Conservation (phyloP, 2,888 invertebrate species). For the Anthrax anthrax region DNA sequence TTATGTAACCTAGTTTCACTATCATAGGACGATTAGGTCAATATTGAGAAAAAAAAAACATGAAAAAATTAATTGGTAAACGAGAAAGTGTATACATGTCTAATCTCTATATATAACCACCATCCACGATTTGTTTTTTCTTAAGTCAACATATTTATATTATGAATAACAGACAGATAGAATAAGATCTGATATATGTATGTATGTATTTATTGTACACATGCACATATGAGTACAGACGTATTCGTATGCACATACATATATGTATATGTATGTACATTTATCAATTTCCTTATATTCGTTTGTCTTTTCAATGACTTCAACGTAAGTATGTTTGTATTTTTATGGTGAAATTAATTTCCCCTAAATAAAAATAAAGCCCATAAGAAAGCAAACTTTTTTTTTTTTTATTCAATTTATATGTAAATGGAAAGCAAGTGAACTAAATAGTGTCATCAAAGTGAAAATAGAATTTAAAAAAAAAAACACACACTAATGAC, state of each 20-base stretch:
- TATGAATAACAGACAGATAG: too few relatives aligned
- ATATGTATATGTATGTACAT: too few relatives aligned
- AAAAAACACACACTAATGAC: not conserved
- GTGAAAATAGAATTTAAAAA: not conserved
- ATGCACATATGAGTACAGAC: not conserved
- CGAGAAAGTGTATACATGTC: too few relatives aligned
- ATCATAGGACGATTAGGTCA: not conserved
- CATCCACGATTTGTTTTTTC: too few relatives aligned
- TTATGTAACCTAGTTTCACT: conserved; percentile 3
- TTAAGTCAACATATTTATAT: too few relatives aligned
- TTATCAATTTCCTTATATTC: not conserved
- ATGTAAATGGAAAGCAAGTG: not conserved
- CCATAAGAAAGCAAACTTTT: too few relatives aligned
- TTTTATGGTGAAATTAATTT: not conserved
- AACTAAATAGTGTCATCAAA: not conserved
- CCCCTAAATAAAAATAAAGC: not conserved
- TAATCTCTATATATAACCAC: too few relatives aligned
- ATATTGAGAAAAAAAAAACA: too few relatives aligned
- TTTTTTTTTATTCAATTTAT: too few relatives aligned
- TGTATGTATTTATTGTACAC: not conserved
- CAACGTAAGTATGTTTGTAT: not conserved
- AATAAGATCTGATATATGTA: too few relatives aligned
- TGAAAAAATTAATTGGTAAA: too few relatives aligned
- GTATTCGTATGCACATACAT: not conserved
- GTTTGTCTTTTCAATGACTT: not conserved